Percentiles rank a stretch among this genome's conserved stretches.
phyloP scores from a whole-genome alignment of 2,888 invertebrate species.

The Charanyca ferruginea region DNA sequence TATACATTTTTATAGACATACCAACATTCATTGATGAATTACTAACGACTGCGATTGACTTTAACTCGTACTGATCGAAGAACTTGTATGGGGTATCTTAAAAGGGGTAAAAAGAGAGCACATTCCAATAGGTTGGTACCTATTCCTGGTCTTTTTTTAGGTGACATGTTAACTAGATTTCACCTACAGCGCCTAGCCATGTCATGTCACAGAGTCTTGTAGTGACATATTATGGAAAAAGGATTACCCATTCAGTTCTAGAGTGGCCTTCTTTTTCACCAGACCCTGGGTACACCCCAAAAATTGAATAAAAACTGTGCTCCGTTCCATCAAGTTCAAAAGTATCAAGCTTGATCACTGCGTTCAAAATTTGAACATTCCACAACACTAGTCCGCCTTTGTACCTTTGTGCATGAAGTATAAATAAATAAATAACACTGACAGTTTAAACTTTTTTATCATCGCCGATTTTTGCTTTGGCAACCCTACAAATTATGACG shows the following conservation, averaged over 20 bases:
- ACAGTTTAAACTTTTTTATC: neutral
- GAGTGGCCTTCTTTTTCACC: too few relatives aligned
- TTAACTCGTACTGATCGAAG: neutral
- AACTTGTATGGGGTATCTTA: slow-evolving; percentile 10
- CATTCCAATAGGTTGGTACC: slow-evolving; percentile 2
- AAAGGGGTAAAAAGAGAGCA: neutral
- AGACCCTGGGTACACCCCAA: too few relatives aligned
- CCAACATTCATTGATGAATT: slow-evolving; percentile 35
- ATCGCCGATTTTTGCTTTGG: slow-evolving; percentile 8
- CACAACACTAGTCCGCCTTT: too few relatives aligned
- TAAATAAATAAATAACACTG: too few relatives aligned
- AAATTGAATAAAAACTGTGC: too few relatives aligned
- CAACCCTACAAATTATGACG: slow-evolving; percentile 50
- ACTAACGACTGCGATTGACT: slow-evolving; percentile 4
- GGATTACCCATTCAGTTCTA: neutral
- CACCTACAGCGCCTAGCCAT: neutral
- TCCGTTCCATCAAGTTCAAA: neutral
- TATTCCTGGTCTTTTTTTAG: neutral
- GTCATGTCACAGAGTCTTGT: too few relatives aligned
- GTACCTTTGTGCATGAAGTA: too few relatives aligned
- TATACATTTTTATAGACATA: slow-evolving; percentile 42
- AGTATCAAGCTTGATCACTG: neutral
- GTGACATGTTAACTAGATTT: neutral
- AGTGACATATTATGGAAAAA: neutral
- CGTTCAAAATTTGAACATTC: neutral